These are phyloP conservation scores for Trissonchulus sp. DNA, from an alignment of 2,888 invertebrate genomes.

Conservation along the genomic window DNA sequence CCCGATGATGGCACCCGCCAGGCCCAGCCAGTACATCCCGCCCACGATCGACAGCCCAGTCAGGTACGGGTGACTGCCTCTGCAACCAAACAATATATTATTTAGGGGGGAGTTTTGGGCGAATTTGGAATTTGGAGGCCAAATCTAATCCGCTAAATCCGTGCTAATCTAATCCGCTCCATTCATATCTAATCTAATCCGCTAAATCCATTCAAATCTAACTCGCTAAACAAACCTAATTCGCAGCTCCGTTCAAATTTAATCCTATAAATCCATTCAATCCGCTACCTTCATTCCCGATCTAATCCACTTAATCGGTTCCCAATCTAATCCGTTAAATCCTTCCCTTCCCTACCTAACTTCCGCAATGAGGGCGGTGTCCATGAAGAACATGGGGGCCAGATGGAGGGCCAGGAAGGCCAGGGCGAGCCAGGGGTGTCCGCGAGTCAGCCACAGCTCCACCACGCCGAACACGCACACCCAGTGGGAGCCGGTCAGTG, in stretches of 20 bases:
- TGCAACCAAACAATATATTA: slow-evolving; percentile 54
- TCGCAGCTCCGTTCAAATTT: too few relatives aligned
- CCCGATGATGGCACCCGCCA: slow-evolving; percentile 93
- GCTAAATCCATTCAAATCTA: too few relatives aligned
- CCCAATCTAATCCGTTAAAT: too few relatives aligned
- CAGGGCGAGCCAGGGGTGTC: slow-evolving; percentile 71
- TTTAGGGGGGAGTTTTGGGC: background rate
- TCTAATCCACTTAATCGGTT: too few relatives aligned
- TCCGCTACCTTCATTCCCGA: too few relatives aligned
- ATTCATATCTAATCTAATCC: too few relatives aligned
- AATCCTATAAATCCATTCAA: too few relatives aligned
- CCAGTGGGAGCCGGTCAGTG: slow-evolving; percentile 90
- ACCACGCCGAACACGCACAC: slow-evolving; percentile 87
- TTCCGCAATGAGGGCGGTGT: slow-evolving; percentile 91
- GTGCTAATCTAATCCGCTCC: too few relatives aligned
- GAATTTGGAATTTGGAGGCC: too few relatives aligned
- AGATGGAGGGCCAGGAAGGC: slow-evolving; percentile 75
- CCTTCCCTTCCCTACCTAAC: too few relatives aligned
- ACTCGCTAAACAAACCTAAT: too few relatives aligned
- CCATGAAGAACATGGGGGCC: slow-evolving; percentile 81
- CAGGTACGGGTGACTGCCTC: slow-evolving; percentile 89
- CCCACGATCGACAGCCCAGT: slow-evolving; percentile 95
- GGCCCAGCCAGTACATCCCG: slow-evolving; percentile 91
- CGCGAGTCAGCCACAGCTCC: slow-evolving; percentile 88
- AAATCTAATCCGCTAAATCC: too few relatives aligned